Base-by-base conservation (phyloP, 2,113 vertebrate species). In the Triplophysa siluroides region DNA sequence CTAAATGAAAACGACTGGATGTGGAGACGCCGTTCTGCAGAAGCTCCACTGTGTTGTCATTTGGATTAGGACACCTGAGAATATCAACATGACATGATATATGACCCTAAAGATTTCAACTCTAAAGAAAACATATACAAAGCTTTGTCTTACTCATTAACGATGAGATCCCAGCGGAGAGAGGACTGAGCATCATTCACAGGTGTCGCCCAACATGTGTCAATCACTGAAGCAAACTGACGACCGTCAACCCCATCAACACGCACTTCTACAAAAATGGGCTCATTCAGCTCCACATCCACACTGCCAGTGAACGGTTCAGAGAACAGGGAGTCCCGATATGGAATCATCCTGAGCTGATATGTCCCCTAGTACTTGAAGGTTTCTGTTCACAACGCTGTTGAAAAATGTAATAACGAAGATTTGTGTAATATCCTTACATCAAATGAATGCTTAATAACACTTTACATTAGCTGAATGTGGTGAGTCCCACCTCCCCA, bases 161-260 rank as follows among this genome's bases (percentile, higher is more conserved):
- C 43, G 6, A 93, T 85, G 65, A 93, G 90, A 79, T 90, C 80
- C 90, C 89, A 90, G 64, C 54, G 87, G 64, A 88, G 7, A 26
- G 65, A 62, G 68, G 83, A 78, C 1, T 9, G 71, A 1, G 83
- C 72, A 0, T 80, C 5, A 4, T 85, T 88, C 16, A 86, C 60
- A 0, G 92, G 89, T 0, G 90, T 92, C 10, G 90, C 90, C 92
- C 91, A 92, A 26, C 92, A 93, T 1, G 76, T 78, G 16, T 88
- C 87, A 60, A 92, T 9, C 69, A 91, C 43, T 0, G 83, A 76
- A 56, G 89, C 75, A 43, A 92, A 83, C 66, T 86, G 90, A 1
- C 2, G 18, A 13, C 38, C 23, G 76, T 93, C 90, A 1, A 91
- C 76, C 60, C 87, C 90, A 14, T 61, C 83, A 19, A 87, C 68